These are phyloP conservation scores for Amazona vittata DNA, from an alignment of 2,113 vertebrate species.

Conservation along the genomic window DNA sequence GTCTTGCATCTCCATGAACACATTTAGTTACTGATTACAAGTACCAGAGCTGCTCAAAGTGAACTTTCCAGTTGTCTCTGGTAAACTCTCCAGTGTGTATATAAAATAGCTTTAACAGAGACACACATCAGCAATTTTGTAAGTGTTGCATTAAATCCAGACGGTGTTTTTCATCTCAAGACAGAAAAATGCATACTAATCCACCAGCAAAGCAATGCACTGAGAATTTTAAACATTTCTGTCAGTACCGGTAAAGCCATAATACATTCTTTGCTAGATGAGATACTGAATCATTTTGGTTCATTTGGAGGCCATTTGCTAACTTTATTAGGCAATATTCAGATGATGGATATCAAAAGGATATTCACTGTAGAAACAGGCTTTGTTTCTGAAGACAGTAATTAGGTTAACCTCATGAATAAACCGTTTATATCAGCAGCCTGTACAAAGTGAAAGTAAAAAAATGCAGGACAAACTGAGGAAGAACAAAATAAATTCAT, in stretches of 20 bases:
- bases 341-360: conserved; percentile 51
- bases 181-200: neutral
- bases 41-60: neutral
- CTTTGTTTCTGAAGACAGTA: conserved; percentile 33
- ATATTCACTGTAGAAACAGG: conserved; percentile 35
- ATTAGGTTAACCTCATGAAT: conserved; percentile 49
- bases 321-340: neutral
- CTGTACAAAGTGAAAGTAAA: neutral
- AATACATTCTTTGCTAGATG: neutral
- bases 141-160: neutral
- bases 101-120: neutral
- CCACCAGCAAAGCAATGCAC: neutral
- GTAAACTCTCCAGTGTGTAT: neutral
- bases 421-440: neutral
- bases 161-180: neutral
- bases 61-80: neutral
- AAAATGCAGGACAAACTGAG: neutral
- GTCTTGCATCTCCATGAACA: neutral
- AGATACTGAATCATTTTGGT: neutral
- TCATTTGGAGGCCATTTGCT: conserved; percentile 25
- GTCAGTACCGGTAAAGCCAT: neutral
- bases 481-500: neutral
- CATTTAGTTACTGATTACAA: neutral
- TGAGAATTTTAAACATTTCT: neutral
- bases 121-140: neutral